Evolutionary conservation across 2,888 invertebrate genomes (phyloP).

Genomic region (Perizoma affinitatum): DNA sequence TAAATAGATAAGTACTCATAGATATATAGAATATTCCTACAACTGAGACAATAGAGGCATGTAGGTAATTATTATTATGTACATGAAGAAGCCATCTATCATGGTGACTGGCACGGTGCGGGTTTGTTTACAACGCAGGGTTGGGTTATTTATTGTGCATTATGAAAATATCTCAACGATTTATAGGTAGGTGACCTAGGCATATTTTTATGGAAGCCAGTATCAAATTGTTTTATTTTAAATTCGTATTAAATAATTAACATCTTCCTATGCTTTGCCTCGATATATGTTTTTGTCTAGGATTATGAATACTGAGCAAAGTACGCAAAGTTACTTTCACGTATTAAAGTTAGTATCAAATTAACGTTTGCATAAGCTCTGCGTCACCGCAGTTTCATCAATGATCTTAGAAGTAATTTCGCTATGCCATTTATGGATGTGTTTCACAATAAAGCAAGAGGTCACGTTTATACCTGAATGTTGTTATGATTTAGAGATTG

Average conservation of each 20-base stretch:
- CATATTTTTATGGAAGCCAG: conserved; percentile 1
- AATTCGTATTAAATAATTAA: conserved; percentile 1
- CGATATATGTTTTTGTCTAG: conserved; percentile 7
- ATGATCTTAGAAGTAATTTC: conserved; percentile 15
- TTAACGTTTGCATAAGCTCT: conserved; percentile 30
- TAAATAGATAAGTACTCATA: no score
- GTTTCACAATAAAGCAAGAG: conserved; percentile 29
- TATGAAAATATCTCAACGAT: conserved; percentile 22
- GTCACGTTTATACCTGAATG: conserved; percentile 11
- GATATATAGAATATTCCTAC: no score
- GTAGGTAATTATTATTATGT: conserved; percentile 28
- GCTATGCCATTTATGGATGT: conserved; percentile 18
- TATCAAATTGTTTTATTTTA: conserved; percentile 1
- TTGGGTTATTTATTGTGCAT: conserved; percentile 24
- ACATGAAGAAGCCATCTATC: conserved; percentile 33
- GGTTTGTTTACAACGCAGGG: conserved; percentile 32
- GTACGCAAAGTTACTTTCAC: conserved; percentile 23
- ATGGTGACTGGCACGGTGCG: conserved; percentile 29
- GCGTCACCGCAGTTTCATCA: conserved; percentile 19
- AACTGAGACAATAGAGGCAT: conserved; percentile 6
- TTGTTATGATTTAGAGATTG: conserved; percentile 22
- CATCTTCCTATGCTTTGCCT: conserved; percentile 3
- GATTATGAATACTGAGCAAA: conserved; percentile 8
- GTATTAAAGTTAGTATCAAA: conserved; percentile 18
- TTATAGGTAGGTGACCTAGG: conserved; percentile 9